These are phyloP conservation scores for Mechanitis messenoides DNA, from an alignment of 2,888 invertebrate genomes.

Conservation along the genomic window DNA sequence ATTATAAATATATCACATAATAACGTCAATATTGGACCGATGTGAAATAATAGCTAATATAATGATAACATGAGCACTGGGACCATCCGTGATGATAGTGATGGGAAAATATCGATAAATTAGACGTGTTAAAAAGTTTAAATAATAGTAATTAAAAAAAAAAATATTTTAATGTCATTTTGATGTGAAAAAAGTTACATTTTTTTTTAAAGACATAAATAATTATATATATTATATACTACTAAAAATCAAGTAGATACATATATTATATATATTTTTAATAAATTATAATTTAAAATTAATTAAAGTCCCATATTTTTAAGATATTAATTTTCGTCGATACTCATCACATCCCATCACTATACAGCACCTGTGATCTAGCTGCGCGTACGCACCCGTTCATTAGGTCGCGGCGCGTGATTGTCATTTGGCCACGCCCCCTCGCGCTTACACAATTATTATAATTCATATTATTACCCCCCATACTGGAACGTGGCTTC, in stretches of 20 bases:
- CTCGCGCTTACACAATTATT: slow-evolving; percentile 64
- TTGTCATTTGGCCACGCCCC: slow-evolving; percentile 71
- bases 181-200: too few species aligned
- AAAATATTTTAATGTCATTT: too few species aligned
- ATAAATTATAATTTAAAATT: slow-evolving; percentile 1
- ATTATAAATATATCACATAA: slow-evolving; percentile 11
- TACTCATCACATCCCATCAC: slow-evolving; percentile 25
- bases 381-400: slow-evolving; percentile 62
- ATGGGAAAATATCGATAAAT: slow-evolving; percentile 32
- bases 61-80: slow-evolving; percentile 49
- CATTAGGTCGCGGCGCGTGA: slow-evolving; percentile 68
- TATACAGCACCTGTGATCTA: slow-evolving; percentile 49
- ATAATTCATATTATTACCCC: slow-evolving; percentile 69
- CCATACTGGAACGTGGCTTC: slow-evolving; percentile 31
- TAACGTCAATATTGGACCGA: slow-evolving; percentile 21
- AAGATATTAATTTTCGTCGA: slow-evolving; percentile 10
- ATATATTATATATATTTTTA: too few species aligned
- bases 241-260: too few species aligned
- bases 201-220: too few species aligned
- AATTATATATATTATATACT: too few species aligned
- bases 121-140: too few species aligned
- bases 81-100: slow-evolving; percentile 47
- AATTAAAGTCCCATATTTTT: not conserved
- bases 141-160: too few species aligned
- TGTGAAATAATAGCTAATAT: slow-evolving; percentile 26